phyloP scores from a whole-genome alignment of 2,113 vertebrate species.

The Onychorhynchus coronatus region DNA sequence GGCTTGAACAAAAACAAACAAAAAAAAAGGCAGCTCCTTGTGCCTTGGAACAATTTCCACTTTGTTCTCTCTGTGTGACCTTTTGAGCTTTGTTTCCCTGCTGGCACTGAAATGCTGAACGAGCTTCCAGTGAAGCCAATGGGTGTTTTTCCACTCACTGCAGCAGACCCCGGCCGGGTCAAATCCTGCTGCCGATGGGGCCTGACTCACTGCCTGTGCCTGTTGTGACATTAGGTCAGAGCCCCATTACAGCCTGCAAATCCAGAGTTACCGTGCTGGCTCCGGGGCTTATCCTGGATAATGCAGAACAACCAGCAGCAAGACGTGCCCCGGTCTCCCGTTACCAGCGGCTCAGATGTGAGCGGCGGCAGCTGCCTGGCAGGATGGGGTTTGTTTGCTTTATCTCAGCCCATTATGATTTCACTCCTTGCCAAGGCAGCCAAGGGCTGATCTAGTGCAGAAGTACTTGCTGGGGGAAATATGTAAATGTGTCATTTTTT shows the following conservation, averaged over 20 bases:
- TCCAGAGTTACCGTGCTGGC: background rate
- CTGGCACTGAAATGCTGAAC: background rate
- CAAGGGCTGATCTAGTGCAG: background rate
- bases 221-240: background rate
- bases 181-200: background rate
- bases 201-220: background rate
- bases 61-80: conserved; percentile 31
- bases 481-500: background rate
- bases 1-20: background rate
- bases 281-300: background rate
- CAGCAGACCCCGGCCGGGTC: background rate
- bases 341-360: rapidly evolving
- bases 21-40: background rate
- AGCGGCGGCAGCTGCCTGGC: background rate
- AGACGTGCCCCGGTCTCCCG: background rate
- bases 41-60: conserved; percentile 19
- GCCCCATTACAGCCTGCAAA: background rate
- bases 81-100: conserved; percentile 20
- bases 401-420: background rate
- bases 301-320: background rate
- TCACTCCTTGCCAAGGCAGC: background rate
- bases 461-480: background rate
- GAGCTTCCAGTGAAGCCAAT: background rate
- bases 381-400: background rate
- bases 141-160: conserved; percentile 11